Conservation (phyloP, 2,888 invertebrate genomes). For the Strigamia transsilvanica region DNA sequence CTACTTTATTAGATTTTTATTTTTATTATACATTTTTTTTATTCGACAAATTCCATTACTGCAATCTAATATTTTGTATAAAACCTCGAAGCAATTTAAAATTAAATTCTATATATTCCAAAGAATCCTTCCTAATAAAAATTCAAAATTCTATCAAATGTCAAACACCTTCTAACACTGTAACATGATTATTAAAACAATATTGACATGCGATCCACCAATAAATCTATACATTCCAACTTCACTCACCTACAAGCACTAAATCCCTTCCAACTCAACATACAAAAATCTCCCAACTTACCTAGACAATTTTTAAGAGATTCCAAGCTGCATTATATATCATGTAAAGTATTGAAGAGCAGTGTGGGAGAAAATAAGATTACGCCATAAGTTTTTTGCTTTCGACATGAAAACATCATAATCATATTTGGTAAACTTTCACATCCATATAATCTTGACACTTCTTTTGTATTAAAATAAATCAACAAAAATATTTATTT, state of each 20-base stretch:
- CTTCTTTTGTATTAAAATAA: no score
- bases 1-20: no score
- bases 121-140: not conserved
- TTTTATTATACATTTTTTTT: no score
- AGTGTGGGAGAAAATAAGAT: conserved; percentile 8
- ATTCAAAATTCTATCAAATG: not conserved
- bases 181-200: no score
- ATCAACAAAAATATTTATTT: no score
- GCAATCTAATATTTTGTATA: no score
- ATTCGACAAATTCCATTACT: no score
- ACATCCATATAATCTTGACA: no score
- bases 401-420: not conserved
- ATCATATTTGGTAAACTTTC: not conserved
- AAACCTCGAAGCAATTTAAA: no score
- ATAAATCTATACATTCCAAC: not conserved
- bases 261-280: not conserved
- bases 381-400: conserved; percentile 20
- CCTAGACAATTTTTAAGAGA: conserved; percentile 3
- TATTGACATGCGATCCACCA: not conserved
- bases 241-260: not conserved
- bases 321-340: not conserved
- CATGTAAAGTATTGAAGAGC: not conserved
- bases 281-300: not conserved
- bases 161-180: not conserved
- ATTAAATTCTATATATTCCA: no score